A percentile compares a stretch with the other conserved stretches of the same genome.
phyloP scores from a whole-genome alignment of 1,140 invertebrate species.

The Oedothorax gibbosus region DNA sequence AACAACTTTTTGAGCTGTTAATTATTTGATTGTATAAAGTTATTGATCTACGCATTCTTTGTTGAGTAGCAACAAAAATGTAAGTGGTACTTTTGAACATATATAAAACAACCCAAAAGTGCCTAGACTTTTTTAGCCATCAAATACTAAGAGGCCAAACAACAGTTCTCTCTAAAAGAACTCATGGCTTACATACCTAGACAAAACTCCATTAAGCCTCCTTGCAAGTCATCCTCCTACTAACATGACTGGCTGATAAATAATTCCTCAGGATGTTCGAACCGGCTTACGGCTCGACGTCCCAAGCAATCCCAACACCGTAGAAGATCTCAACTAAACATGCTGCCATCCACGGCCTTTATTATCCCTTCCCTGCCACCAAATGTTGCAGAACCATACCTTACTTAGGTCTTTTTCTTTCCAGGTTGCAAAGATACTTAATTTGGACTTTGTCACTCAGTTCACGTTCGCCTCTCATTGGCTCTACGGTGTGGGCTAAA shows the following conservation, averaged over 20 bases:
- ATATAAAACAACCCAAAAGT: too few relatives aligned
- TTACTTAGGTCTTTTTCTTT: slow-evolving; percentile 33
- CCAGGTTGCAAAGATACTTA: slow-evolving; percentile 38
- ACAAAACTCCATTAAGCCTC: slow-evolving; percentile 19
- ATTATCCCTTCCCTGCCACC: slow-evolving; percentile 26
- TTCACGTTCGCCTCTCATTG: slow-evolving; percentile 49
- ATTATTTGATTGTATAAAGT: too few relatives aligned
- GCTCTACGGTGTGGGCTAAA: slow-evolving; percentile 27
- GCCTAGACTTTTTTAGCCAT: too few relatives aligned
- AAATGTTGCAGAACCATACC: slow-evolving; percentile 27
- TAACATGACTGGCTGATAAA: background rate
- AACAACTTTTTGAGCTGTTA: too few relatives aligned
- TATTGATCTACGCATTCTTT: too few relatives aligned
- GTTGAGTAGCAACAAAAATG: too few relatives aligned
- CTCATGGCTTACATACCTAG: background rate
- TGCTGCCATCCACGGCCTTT: slow-evolving; percentile 42
- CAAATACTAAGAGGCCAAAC: too few relatives aligned
- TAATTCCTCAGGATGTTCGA: slow-evolving; percentile 39
- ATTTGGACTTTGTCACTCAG: slow-evolving; percentile 54
- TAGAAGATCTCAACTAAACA: slow-evolving; percentile 23
- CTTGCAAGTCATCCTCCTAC: too few relatives aligned
- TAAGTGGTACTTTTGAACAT: too few relatives aligned
- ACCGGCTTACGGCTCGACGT: slow-evolving; percentile 17
- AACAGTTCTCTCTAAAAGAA: too few relatives aligned
- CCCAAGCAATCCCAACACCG: background rate